Conservation (phyloP, 2,797 vertebrate genomes). For the Microctenopoma lineatum region DNA sequence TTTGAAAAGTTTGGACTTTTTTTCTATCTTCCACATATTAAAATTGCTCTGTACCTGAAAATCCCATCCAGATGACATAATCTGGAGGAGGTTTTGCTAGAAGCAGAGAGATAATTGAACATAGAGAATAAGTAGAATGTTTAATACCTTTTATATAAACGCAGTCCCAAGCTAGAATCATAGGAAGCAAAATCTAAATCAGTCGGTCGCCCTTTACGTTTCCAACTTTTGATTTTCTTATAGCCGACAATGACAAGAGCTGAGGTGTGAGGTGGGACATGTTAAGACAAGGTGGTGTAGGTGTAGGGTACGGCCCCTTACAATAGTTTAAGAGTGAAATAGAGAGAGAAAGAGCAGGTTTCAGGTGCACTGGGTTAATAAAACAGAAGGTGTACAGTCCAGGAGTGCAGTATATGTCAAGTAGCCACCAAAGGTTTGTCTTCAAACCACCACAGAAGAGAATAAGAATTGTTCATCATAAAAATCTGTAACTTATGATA, state of each 20-base stretch:
- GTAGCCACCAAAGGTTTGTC: no score
- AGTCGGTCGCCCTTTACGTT: constrained; percentile 2
- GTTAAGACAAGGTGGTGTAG: constrained; percentile 16
- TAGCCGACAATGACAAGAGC: constrained; percentile 44
- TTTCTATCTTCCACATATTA: no score
- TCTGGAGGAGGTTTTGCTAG: neutral
- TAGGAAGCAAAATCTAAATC: neutral
- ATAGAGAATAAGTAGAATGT: neutral
- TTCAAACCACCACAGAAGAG: no score
- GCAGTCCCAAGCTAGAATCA: neutral
- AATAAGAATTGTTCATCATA: no score
- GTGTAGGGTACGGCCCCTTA: constrained; percentile 8
- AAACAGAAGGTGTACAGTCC: constrained; percentile 8
- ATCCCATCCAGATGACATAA: no score
- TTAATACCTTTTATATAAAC: neutral
- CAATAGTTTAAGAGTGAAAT: constrained; percentile 32
- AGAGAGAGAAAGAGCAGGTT: constrained; percentile 9
- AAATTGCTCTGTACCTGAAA: no score
- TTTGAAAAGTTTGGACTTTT: no score
- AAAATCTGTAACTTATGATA: no score
- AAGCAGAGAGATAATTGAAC: no score
- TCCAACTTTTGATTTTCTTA: constrained; percentile 59
- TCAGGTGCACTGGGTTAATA: neutral
- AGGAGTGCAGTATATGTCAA: constrained; percentile 1
- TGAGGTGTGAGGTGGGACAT: constrained; percentile 34